These are phyloP conservation scores for Zoanthus gigantus DNA, from an alignment of 92 coral and sea anemone genomes.

Conservation along the genomic window DNA sequence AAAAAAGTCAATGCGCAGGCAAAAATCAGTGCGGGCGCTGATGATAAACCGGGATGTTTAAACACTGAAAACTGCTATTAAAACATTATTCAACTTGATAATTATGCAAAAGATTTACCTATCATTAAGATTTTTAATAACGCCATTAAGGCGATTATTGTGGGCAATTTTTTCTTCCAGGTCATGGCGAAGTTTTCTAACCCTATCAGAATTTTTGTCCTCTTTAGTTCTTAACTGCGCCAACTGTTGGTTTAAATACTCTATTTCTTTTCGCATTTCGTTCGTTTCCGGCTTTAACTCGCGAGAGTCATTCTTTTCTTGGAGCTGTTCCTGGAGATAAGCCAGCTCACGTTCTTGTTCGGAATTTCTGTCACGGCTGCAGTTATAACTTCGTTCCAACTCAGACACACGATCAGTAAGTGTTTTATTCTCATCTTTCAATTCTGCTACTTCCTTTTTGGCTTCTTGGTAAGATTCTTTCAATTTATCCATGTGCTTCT, in stretches of 20 bases:
- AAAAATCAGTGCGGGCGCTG: no score
- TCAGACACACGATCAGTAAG: constrained; percentile 69
- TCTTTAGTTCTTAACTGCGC: constrained; percentile 71
- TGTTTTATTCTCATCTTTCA: constrained; percentile 63
- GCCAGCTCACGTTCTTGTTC: constrained; percentile 67
- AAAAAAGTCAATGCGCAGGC: no score
- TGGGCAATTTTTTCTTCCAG: constrained; percentile 55
- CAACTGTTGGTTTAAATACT: constrained; percentile 69
- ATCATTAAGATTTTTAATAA: constrained; percentile 68
- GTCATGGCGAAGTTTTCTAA: constrained; percentile 67
- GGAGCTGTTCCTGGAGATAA: constrained; percentile 58
- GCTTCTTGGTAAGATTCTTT: constrained; percentile 33
- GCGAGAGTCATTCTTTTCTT: constrained; percentile 58
- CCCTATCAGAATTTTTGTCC: constrained; percentile 73
- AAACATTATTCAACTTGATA: not conserved
- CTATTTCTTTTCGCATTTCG: constrained; percentile 68
- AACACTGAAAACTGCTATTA: no score
- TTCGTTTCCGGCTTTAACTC: constrained; percentile 67
- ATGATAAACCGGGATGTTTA: no score
- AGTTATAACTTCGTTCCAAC: constrained; percentile 73
- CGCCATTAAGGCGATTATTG: constrained; percentile 61
- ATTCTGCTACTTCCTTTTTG: constrained; percentile 65
- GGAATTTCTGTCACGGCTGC: constrained; percentile 71
- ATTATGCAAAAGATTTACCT: not conserved
- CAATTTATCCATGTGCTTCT: constrained; percentile 38